Percentiles rank a stretch among this genome's conserved stretches.
Conservation (phyloP, 2,888 invertebrate genomes). For the Torymus aiolomorphi region DNA sequence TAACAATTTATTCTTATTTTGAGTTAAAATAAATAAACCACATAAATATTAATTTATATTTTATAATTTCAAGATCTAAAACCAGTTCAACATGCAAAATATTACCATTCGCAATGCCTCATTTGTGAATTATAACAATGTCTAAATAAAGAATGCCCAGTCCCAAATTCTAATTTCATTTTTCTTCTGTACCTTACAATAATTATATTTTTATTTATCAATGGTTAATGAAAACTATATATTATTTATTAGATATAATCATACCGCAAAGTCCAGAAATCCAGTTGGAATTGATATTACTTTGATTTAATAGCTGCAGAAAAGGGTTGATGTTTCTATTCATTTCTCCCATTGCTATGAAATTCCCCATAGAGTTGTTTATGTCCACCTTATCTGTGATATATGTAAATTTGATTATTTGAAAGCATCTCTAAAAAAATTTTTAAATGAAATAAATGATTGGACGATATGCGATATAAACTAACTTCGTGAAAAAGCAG, state of each 20-base stretch:
- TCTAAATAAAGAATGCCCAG: no score
- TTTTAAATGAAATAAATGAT: not conserved
- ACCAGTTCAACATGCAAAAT: no score
- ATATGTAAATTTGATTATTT: constrained; percentile 62
- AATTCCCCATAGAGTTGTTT: constrained; percentile 71
- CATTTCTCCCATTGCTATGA: constrained; percentile 71
- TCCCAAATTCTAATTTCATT: no score
- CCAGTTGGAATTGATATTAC: constrained; percentile 72
- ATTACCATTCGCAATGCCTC: no score
- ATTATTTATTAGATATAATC: not conserved
- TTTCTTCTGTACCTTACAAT: no score
- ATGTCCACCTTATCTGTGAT: constrained; percentile 71
- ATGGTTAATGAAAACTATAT: not conserved
- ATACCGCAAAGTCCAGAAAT: constrained; percentile 70
- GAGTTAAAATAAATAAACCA: no score
- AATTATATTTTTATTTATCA: not conserved
- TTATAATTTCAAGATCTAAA: no score
- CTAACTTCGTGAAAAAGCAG: not conserved
- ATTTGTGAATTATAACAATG: no score
- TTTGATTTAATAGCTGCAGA: constrained; percentile 74
- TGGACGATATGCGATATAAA: not conserved
- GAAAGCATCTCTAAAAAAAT: constrained; percentile 47
- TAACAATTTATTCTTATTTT: no score
- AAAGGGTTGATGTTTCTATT: constrained; percentile 75
- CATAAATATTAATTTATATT: no score